Evolutionary conservation across 1,140 invertebrate species (phyloP), one percentile per base, ranked within the genome.

Genomic region (Mizuhopecten yessoensis): DNA sequence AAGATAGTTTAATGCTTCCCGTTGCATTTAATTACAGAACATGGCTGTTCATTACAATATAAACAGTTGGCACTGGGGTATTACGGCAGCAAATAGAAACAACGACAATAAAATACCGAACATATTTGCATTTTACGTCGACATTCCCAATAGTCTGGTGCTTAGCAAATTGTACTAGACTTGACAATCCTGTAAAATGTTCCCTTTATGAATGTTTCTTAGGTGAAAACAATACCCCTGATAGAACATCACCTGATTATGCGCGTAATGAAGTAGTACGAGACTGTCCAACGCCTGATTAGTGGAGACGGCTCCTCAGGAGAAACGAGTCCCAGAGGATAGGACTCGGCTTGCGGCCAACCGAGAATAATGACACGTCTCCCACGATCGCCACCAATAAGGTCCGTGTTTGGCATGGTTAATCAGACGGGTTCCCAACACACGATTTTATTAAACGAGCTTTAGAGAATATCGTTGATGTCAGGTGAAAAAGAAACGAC

Each of bases 191-290:
- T 75, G 57, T 75, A 29, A 75, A 75, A 75, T 75, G 57, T 75
- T 75, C 57, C 57, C 57, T 75, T 29, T 75, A 75, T 75, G 57
- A 57, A 75, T 75, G 57, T 75, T n/a, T 2, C 23, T n/a, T 3
- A 75, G 57, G 57, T 75, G 57, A 75, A 75, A 75, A 75, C 57
- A 75, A 29, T 75, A 75, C 57, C 57, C 57, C 57, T 75, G 57
- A n/a, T 75, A 75, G 57, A 29, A n/a, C 9, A 75, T 75, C n/a
- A 75, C 57, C 57, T 75, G 57, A 75, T 75, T 75, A 75, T 75
- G 1, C 57, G 23, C n/a, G 57, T 75, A 75, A 75, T 75, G 57
- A 75, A 29, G 57, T 75, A 75, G 15, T 3, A 29, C 57, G n/a
- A 75, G 57, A 29, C 57, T 29, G 45, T 75, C 17, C 57, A 75